Conservation (phyloP, 2,797 vertebrate species). For the Sebastiscus tertius region DNA sequence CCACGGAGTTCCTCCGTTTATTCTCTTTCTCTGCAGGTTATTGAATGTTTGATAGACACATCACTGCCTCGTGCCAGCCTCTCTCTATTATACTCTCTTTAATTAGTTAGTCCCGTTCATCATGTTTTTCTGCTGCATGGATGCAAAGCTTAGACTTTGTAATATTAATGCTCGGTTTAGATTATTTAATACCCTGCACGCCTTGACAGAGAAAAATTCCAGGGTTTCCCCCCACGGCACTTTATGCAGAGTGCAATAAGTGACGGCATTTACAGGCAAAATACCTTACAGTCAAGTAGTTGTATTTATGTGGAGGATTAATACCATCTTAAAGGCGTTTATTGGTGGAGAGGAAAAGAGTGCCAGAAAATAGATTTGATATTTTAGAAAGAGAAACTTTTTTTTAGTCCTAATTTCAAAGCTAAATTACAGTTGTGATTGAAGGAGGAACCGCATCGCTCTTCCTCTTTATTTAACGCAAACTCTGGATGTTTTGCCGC, state of each 20-base stretch:
- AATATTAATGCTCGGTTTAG: constrained; percentile 44
- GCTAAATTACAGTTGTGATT: too few relatives aligned
- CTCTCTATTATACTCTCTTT: neutral
- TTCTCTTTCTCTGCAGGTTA: neutral
- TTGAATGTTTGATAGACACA: constrained; percentile 2
- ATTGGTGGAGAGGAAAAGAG: neutral
- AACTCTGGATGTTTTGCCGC: neutral
- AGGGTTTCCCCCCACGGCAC: constrained; percentile 7
- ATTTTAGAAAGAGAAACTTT: neutral
- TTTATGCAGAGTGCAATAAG: neutral
- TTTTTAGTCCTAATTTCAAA: neutral
- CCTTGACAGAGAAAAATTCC: neutral
- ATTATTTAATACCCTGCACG: constrained; percentile 48
- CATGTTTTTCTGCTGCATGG: constrained; percentile 8
- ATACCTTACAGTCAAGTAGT: neutral
- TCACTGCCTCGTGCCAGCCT: neutral
- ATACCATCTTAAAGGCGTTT: neutral
- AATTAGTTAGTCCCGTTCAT: constrained; percentile 3
- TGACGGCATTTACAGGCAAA: constrained; percentile 1
- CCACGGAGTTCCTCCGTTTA: neutral
- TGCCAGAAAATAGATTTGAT: neutral
- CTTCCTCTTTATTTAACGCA: neutral
- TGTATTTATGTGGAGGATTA: neutral
- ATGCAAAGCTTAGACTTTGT: constrained; percentile 21
- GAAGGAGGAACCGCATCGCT: neutral